Evolutionary conservation across 92 coral and sea anemone genomes (phyloP), one percentile per base, ranked within the genome.

Genomic region (Porites lobata): DNA sequence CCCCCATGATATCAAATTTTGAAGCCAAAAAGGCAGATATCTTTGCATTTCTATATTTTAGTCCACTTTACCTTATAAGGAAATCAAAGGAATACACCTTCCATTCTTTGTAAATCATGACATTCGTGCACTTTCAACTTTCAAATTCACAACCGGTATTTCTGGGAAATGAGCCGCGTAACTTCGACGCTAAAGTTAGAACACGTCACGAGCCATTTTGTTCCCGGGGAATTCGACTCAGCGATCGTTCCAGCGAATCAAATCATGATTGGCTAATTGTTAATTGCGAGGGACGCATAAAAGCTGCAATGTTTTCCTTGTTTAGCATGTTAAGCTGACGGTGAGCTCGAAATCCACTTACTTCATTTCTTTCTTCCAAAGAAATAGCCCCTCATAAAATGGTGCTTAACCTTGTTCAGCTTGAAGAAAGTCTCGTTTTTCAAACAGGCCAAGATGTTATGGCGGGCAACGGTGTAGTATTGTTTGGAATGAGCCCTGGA

Each of bases 401-500:
- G 90, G 68, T 24, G 59, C 91, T 92, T 43, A 80, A 70, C 53
- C 81, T 90, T 43, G 24, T 21, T 15, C 88, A 90, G 69, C 62
- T 77, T 38, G 85, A 66, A 62, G 80, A 81, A 70, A 85, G 84
- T 18, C 76, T 82, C 12, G 96, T 93, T 58, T 87, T 76, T 63
- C 32, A 79, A 64, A 93, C 93, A 15, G 96, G 96, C 19, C 80
- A 69, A 56, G 92, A 86, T 17, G 87, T 93, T 62, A 91, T 93
- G 90, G 53, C 76, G 6, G 22, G 26, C 80, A 73, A 83, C 64
- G 96, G 94, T 18, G 92, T 93, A 8, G 94, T 93, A 19, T 66
- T 93, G 50, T 93, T 93, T 75, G 96, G 96, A 79, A 93, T 93
- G 94, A 93, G 94, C 26, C 96, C 96, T 56, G 96, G 94, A 6